A percentile compares a stretch with the other conserved stretches of the same genome.
Conservation (phyloP, 2,113 vertebrate species). For the Microtus montanus region DNA sequence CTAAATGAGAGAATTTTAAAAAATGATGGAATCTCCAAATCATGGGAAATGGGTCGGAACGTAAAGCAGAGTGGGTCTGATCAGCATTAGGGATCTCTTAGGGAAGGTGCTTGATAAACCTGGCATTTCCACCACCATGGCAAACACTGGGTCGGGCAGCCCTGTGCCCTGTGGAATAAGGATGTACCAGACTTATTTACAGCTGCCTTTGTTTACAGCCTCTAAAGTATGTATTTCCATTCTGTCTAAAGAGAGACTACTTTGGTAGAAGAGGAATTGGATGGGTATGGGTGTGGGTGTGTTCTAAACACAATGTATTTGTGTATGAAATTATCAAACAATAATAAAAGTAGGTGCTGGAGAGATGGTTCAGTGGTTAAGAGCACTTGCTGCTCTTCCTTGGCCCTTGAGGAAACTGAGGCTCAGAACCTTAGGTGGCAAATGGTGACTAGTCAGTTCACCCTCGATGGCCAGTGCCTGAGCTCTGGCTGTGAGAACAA, state of each 20-base stretch:
- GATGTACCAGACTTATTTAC: neutral
- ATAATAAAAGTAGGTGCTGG: neutral
- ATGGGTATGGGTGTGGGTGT: neutral
- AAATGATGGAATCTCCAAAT: constrained; percentile 16
- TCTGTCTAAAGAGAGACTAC: neutral
- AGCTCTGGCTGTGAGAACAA: neutral
- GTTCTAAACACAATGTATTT: neutral
- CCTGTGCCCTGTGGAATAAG: neutral
- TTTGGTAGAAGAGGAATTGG: neutral
- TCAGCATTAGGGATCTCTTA: neutral
- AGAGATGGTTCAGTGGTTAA: neutral
- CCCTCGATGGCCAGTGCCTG: neutral
- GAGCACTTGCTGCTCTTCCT: neutral
- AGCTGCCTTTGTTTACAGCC: neutral
- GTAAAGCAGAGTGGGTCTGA: neutral
- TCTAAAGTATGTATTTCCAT: neutral
- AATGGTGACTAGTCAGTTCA: neutral
- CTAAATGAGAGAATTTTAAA: neutral
- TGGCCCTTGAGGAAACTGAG: neutral
- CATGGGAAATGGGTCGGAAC: neutral
- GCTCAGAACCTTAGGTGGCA: neutral
- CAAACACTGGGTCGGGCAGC: neutral
- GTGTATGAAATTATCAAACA: neutral
- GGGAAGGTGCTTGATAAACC: neutral
- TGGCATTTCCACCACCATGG: neutral